Evolutionary conservation across 2,113 vertebrate species (phyloP).

Genomic region (Phyllopteryx taeniolatus): DNA sequence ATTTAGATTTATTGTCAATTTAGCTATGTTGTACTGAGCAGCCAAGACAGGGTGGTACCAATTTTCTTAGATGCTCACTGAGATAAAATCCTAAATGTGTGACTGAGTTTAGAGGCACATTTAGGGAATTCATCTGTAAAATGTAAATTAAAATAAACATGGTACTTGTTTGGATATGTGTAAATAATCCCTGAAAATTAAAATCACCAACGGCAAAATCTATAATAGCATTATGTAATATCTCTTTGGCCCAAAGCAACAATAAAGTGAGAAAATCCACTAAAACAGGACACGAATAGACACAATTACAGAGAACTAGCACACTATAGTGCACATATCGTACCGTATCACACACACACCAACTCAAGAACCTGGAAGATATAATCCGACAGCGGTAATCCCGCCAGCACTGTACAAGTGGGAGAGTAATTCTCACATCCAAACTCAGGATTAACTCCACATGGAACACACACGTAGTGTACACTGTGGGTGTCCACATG

Average conservation of each 20-base stretch:
- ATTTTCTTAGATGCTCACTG: not conserved
- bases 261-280: constrained; percentile 12
- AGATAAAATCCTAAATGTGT: not conserved
- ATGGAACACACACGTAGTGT: constrained; percentile 33
- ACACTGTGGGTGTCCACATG: constrained; percentile 19
- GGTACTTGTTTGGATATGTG: not conserved
- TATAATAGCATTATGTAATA: not conserved
- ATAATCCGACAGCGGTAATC: constrained; percentile 59
- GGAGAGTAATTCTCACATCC: constrained; percentile 58
- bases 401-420: constrained; percentile 36
- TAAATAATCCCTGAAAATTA: not conserved
- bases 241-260: not conserved
- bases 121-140: not conserved
- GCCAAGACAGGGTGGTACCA: too few relatives aligned
- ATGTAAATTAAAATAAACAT: not conserved
- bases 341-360: constrained; percentile 18
- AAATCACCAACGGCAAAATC: not conserved
- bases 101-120: not conserved
- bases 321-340: not conserved
- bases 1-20: too few relatives aligned
- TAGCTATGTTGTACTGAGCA: too few relatives aligned
- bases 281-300: constrained; percentile 24
- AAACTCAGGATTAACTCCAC: constrained; percentile 50
- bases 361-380: constrained; percentile 35
- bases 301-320: constrained; percentile 11